Evolutionary conservation across 2,888 invertebrate genomes (phyloP).

Genomic region (Dascillus cervinus): DNA sequence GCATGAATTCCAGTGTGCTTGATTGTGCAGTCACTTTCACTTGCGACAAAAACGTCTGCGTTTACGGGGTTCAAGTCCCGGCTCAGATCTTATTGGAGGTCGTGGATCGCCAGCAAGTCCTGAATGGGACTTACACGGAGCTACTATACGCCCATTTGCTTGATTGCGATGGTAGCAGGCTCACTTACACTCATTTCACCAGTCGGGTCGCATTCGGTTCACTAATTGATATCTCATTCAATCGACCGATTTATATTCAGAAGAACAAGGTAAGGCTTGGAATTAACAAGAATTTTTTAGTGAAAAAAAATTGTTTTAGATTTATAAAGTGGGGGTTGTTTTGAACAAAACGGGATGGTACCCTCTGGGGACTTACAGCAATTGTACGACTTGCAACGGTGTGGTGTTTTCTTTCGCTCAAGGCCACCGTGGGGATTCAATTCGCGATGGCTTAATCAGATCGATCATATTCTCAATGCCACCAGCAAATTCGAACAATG

Average conservation of each 20-base stretch:
- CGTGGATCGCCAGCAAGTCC: constrained; percentile 35
- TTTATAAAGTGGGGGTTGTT: constrained; percentile 74
- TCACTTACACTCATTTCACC: constrained; percentile 77
- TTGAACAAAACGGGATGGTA: constrained; percentile 78
- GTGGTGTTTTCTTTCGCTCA: constrained; percentile 72
- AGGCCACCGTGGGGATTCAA: constrained; percentile 60
- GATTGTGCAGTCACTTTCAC: constrained; percentile 75
- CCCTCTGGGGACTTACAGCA: constrained; percentile 67
- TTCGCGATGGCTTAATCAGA: constrained; percentile 69
- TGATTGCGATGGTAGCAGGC: constrained; percentile 69
- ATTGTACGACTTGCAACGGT: constrained; percentile 58
- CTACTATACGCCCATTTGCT: constrained; percentile 73
- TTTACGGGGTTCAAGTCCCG: constrained; percentile 68
- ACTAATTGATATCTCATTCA: constrained; percentile 71
- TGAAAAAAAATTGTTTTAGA: constrained; percentile 49
- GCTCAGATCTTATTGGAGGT: constrained; percentile 58
- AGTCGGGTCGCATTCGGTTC: constrained; percentile 66
- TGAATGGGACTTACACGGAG: constrained; percentile 54
- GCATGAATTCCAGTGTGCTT: constrained; percentile 65
- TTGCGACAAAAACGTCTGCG: constrained; percentile 72
- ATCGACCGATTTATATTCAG: constrained; percentile 71
- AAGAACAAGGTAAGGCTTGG: constrained; percentile 51
- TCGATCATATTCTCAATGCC: constrained; percentile 62
- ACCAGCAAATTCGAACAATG: no score
- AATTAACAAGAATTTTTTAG: constrained; percentile 4